Conservation (phyloP, 2,113 vertebrate species). For the Corydoras maculifer region DNA sequence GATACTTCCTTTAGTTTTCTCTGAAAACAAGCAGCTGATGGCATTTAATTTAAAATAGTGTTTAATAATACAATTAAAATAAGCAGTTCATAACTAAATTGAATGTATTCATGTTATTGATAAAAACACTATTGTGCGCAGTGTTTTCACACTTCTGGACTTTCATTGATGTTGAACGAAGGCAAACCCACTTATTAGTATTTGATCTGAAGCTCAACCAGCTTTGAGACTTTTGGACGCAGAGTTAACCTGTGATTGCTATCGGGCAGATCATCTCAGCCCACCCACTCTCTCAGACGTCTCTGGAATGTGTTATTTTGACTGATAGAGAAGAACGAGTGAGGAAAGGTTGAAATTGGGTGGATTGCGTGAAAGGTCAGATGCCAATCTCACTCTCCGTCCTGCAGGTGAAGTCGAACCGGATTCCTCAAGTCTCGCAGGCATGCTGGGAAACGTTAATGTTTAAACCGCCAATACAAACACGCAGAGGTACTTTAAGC, state of each 20-base stretch:
- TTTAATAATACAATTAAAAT: no score
- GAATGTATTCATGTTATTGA: no score
- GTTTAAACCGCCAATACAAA: constrained; percentile 55
- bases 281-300: constrained; percentile 13
- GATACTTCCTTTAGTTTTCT: no score
- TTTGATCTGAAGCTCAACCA: no score
- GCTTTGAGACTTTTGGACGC: neutral
- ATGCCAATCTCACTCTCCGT: constrained; percentile 23
- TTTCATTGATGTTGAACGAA: no score
- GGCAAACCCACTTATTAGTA: neutral
- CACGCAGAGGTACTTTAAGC: constrained; percentile 25
- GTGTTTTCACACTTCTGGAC: no score
- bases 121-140: no score
- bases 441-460: constrained; percentile 49
- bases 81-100: no score
- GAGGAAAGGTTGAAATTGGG: constrained; percentile 11
- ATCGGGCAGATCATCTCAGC: neutral
- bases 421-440: constrained; percentile 35
- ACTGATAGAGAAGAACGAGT: constrained; percentile 11
- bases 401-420: constrained; percentile 39
- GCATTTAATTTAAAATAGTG: no score
- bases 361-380: constrained; percentile 24
- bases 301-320: constrained; percentile 23
- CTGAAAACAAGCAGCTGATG: no score
- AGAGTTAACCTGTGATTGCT: neutral